These are phyloP conservation scores for Drosophila austrosaltans DNA, from an alignment of 2,888 invertebrate species.

Conservation along the genomic window DNA sequence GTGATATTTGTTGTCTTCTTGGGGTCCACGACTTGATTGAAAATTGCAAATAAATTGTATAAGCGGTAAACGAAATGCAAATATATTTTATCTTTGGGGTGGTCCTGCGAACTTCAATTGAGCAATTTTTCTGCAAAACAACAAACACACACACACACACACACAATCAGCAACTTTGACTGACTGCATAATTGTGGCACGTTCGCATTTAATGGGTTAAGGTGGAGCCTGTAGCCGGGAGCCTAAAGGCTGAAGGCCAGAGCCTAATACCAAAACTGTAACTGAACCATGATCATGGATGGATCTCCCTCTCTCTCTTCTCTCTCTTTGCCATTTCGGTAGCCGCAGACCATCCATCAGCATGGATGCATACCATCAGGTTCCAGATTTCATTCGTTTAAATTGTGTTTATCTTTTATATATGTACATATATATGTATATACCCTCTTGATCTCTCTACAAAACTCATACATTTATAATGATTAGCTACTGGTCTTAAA, in stretches of 20 bases:
- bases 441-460: background rate
- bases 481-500: constrained; percentile 67
- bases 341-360: constrained; percentile 54
- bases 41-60: constrained; percentile 79
- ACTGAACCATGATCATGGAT: constrained; percentile 4
- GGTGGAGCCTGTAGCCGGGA: constrained; percentile 55
- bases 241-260: background rate
- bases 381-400: constrained; percentile 31
- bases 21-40: constrained; percentile 76
- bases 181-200: constrained; percentile 71
- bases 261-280: background rate
- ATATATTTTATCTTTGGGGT: constrained; percentile 59
- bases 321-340: constrained; percentile 56
- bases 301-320: constrained; percentile 17
- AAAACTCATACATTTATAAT: constrained; percentile 33
- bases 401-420: constrained; percentile 46
- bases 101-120: constrained; percentile 60
- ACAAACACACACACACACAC: constrained; percentile 37
- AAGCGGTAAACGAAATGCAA: constrained; percentile 67
- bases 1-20: constrained; percentile 38
- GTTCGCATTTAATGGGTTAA: constrained; percentile 70
- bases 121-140: constrained; percentile 60
- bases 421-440: background rate
- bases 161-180: background rate
- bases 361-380: constrained; percentile 35